Percentiles rank a stretch among this genome's conserved stretches.
phyloP scores from a whole-genome alignment of 2,797 vertebrate species.

The Chelmon rostratus region DNA sequence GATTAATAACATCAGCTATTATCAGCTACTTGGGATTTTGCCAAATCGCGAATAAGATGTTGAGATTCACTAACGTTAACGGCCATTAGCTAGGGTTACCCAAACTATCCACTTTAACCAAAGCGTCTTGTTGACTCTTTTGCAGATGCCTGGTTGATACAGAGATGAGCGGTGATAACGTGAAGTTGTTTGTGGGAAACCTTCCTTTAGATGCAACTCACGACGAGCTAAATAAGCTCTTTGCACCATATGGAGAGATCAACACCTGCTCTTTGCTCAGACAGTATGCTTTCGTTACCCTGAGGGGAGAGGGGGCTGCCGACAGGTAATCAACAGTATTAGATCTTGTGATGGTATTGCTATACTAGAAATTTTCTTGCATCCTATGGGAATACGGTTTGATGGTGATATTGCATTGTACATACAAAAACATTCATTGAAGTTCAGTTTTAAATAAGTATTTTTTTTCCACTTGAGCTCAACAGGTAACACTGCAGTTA shows the following conservation, averaged over 20 bases:
- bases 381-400: not conserved
- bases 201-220: slow-evolving; percentile 93
- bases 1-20: not conserved
- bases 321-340: slow-evolving; percentile 71
- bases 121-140: slow-evolving; percentile 4
- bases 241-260: slow-evolving; percentile 89
- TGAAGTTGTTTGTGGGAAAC: slow-evolving; percentile 97
- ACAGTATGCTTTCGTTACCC: slow-evolving; percentile 96
- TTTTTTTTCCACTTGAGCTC: not conserved
- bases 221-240: slow-evolving; percentile 91
- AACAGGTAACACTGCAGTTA: too few species aligned
- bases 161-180: slow-evolving; percentile 84
- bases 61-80: not conserved
- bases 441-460: not conserved
- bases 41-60: not conserved
- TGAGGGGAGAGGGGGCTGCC: slow-evolving; percentile 92
- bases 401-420: not conserved
- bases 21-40: not conserved
- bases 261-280: slow-evolving; percentile 94
- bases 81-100: too few species aligned
- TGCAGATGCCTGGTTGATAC: slow-evolving; percentile 78
- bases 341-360: accelerated
- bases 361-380: not conserved
- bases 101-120: not conserved
- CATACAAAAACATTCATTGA: not conserved